phyloP scores from a whole-genome alignment of 2,113 vertebrate species.

The Gorilla gorilla region DNA sequence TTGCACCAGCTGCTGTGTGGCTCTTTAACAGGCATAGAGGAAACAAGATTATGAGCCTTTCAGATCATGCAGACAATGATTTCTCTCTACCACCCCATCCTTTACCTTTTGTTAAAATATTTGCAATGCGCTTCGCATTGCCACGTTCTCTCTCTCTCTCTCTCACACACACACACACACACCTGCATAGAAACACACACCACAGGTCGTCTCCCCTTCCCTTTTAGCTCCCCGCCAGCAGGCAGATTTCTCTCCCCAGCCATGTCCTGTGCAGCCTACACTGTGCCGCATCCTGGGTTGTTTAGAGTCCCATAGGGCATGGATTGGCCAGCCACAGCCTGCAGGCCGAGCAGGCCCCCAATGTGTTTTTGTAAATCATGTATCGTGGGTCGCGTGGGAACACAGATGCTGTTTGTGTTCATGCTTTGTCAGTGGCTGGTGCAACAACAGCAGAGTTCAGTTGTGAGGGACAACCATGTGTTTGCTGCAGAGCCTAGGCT shows the following conservation, averaged over 20 bases:
- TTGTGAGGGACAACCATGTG: rapidly evolving
- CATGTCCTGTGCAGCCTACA: rapidly evolving
- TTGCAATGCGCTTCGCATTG: rapidly evolving
- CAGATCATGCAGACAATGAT: rapidly evolving
- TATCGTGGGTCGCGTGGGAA: neutral
- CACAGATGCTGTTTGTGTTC: neutral
- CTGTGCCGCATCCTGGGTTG: neutral
- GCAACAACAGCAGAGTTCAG: neutral
- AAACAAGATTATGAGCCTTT: neutral
- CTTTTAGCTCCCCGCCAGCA: neutral
- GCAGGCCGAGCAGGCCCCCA: neutral
- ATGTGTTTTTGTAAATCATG: no score
- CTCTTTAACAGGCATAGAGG: neutral
- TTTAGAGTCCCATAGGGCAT: no score
- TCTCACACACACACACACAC: no score
- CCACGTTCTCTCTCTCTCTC: neutral
- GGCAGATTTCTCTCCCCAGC: neutral
- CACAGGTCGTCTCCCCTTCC: no score
- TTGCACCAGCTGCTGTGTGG: neutral
- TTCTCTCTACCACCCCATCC: neutral
- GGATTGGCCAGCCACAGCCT: neutral
- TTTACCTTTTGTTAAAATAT: neutral
- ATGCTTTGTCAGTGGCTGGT: rapidly evolving
- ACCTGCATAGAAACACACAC: neutral
- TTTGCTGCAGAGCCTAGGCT: neutral